Conservation (phyloP, 2,797 vertebrate genomes). For the Glyptemys insculpta region DNA sequence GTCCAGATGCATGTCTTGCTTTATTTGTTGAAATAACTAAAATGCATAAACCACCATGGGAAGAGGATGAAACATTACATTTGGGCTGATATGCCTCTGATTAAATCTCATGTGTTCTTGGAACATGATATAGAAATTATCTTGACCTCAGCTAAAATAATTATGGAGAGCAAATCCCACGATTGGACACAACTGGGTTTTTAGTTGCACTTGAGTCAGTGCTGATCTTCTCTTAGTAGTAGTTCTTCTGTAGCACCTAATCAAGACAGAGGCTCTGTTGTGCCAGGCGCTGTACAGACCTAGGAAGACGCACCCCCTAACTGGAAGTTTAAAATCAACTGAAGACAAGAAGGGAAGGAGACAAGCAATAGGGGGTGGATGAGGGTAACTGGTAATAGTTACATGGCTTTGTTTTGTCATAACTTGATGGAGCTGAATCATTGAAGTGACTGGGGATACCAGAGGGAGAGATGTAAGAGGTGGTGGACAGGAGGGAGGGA, state of each 20-base stretch:
- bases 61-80: not conserved
- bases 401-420: not conserved
- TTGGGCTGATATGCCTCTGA: not conserved
- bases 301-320: not conserved
- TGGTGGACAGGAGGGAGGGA: not conserved
- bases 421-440: not conserved
- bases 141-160: not conserved
- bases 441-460: not conserved
- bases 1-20: not conserved
- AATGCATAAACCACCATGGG: accelerated
- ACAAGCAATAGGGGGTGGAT: not conserved
- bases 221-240: not conserved
- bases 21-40: not conserved
- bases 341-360: not conserved
- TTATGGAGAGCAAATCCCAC: not conserved
- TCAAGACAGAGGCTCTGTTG: no score
- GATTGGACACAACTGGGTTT: not conserved
- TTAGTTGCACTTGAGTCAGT: not conserved
- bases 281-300: not conserved
- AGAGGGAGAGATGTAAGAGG: not conserved
- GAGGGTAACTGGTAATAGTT: not conserved
- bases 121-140: not conserved
- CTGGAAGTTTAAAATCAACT: not conserved
- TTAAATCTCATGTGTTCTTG: not conserved
- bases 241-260: not conserved